Conservation (phyloP, 2,797 vertebrate genomes). For the Luscinia luscinia region DNA sequence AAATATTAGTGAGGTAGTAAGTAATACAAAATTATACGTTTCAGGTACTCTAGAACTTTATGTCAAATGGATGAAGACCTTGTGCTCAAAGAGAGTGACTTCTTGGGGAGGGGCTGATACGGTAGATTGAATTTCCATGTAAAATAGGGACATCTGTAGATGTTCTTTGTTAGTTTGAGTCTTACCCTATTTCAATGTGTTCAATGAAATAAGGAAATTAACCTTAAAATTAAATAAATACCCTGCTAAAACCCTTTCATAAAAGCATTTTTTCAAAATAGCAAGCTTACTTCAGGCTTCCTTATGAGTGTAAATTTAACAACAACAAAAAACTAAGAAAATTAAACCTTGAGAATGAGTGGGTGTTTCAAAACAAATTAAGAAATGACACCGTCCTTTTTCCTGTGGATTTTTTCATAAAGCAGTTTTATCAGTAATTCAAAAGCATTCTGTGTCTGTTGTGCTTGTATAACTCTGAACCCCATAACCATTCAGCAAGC, state of each 20-base stretch:
- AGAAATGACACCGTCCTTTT: not conserved
- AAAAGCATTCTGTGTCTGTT: not conserved
- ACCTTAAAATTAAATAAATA: not conserved
- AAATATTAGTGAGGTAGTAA: not conserved
- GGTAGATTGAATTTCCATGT: not conserved
- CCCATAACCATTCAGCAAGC: not conserved
- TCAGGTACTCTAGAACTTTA: not conserved
- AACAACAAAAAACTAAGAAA: not conserved
- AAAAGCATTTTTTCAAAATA: not conserved
- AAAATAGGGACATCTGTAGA: not conserved
- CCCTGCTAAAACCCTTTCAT: not conserved
- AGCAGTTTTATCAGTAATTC: not conserved
- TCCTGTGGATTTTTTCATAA: not conserved
- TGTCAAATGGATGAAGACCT: not conserved
- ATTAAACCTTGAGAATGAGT: not conserved
- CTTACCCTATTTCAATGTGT: not conserved
- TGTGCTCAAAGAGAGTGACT: not conserved
- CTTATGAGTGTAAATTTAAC: not conserved
- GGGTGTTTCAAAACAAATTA: not conserved
- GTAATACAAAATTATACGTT: accelerated
- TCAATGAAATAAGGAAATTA: not conserved
- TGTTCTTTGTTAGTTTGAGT: not conserved
- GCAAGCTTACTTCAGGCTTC: not conserved
- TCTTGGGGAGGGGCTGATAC: not conserved
- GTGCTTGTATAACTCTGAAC: not conserved